Percentiles rank a stretch among this genome's conserved stretches.
Evolutionary conservation across 2,888 invertebrate genomes (phyloP).

Genomic region (Lacanobia wlatinum): DNA sequence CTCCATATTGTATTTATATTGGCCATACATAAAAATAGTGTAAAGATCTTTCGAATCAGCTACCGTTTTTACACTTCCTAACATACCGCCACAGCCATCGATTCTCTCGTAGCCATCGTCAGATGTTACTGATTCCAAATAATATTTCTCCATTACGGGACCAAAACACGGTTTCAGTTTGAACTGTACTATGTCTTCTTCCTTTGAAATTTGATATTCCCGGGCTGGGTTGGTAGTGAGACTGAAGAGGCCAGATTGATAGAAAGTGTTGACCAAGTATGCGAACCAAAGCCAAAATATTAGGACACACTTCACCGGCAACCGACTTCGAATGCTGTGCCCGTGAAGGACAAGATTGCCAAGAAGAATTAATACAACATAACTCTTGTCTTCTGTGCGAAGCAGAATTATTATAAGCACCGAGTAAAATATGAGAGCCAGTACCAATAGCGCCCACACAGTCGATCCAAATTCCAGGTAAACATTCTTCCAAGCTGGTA

Average conservation of each 20-base stretch:
- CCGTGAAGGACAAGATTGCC: slow-evolving; percentile 49
- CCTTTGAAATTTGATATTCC: slow-evolving; percentile 60
- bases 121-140: slow-evolving; percentile 51
- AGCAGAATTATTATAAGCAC: not conserved
- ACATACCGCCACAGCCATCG: slow-evolving; percentile 51
- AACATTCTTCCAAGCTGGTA: slow-evolving; percentile 61
- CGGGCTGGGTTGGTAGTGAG: slow-evolving; percentile 64
- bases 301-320: slow-evolving; percentile 59
- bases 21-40: slow-evolving; percentile 68
- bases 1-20: slow-evolving; percentile 71
- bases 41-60: slow-evolving; percentile 67
- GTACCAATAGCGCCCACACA: slow-evolving; percentile 57
- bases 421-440: slow-evolving; percentile 41
- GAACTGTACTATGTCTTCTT: slow-evolving; percentile 47
- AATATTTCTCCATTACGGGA: slow-evolving; percentile 55
- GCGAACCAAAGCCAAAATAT: slow-evolving; percentile 78
- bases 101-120: slow-evolving; percentile 15
- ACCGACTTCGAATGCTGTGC: slow-evolving; percentile 37
- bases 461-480: slow-evolving; percentile 61
- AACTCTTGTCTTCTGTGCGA: slow-evolving; percentile 47
- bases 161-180: slow-evolving; percentile 56
- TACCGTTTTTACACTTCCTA: slow-evolving; percentile 71
- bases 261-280: slow-evolving; percentile 66
- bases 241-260: slow-evolving; percentile 68
- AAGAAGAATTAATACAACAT: slow-evolving; percentile 43